These are phyloP conservation scores for Anaspis maculata DNA, from an alignment of 2,888 invertebrate species.

Conservation along the genomic window DNA sequence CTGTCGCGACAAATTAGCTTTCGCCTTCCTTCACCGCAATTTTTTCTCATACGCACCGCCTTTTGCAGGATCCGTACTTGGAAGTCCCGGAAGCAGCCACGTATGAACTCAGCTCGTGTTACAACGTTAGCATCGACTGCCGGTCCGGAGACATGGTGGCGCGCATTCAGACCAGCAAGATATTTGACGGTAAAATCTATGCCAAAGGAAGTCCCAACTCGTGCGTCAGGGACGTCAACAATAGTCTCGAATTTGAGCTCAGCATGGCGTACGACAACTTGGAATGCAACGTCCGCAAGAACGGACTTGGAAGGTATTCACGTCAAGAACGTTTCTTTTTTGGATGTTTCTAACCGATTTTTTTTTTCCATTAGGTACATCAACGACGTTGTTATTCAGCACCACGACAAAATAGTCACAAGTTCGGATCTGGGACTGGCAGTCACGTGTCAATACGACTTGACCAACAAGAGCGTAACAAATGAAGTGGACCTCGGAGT, in stretches of 20 bases:
- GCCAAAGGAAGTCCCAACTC: slow-evolving; percentile 91
- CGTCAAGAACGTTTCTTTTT: too few species aligned
- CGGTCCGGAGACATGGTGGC: slow-evolving; percentile 89
- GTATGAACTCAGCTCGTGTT: slow-evolving; percentile 87
- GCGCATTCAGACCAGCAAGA: slow-evolving; percentile 80
- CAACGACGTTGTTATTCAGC: slow-evolving; percentile 90
- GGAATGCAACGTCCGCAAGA: slow-evolving; percentile 87
- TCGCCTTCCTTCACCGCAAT: too few species aligned
- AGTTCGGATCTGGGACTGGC: slow-evolving; percentile 88
- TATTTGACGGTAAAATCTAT: slow-evolving; percentile 92
- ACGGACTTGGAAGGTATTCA: slow-evolving; percentile 63
- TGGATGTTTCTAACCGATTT: too few species aligned
- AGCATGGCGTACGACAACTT: slow-evolving; percentile 88
- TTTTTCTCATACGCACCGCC: too few species aligned
- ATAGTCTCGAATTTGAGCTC: slow-evolving; percentile 82
- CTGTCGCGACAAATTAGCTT: too few species aligned
- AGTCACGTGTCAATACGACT: slow-evolving; percentile 88
- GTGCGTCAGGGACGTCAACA: slow-evolving; percentile 82
- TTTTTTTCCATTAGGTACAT: too few species aligned
- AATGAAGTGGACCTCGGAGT: slow-evolving; percentile 88
- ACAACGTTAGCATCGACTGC: slow-evolving; percentile 90
- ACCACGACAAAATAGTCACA: slow-evolving; percentile 92
- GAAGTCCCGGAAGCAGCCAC: slow-evolving; percentile 88
- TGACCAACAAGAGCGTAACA: slow-evolving; percentile 88
- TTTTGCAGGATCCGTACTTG: slow-evolving; percentile 70